phyloP scores from a whole-genome alignment of 2,113 vertebrate genomes.

The Ochotona curzoniae region DNA sequence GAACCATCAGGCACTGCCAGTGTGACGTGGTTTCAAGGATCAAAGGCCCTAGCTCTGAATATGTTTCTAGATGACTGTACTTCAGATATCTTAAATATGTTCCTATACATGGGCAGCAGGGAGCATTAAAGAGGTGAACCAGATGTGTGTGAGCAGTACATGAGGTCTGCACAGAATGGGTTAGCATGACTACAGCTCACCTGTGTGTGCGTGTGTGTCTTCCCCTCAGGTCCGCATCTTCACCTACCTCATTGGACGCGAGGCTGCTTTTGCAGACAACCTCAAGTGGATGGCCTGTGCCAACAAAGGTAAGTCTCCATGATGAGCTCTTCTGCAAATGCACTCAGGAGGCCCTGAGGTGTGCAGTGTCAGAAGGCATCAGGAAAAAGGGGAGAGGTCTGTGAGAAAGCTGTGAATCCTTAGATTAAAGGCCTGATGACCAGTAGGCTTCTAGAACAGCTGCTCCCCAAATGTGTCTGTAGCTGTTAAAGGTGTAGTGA shows the following conservation, averaged over 20 bases:
- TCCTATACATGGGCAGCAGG: constrained; percentile 33
- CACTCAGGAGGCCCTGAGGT: not conserved
- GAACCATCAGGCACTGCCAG: constrained; percentile 56
- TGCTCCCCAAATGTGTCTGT: not conserved
- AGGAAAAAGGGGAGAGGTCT: not conserved
- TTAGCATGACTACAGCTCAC: not conserved
- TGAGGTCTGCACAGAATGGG: not conserved
- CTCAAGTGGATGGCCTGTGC: constrained; percentile 99
- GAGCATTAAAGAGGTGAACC: constrained; percentile 53
- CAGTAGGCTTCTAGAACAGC: not conserved
- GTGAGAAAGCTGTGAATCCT: not conserved
- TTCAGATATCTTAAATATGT: constrained; percentile 68
- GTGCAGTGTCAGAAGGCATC: rapidly evolving
- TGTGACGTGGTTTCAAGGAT: constrained; percentile 60
- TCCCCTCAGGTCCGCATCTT: constrained; percentile 96
- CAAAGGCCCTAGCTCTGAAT: constrained; percentile 68
- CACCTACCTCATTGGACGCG: constrained; percentile 98
- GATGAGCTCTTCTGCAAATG: not conserved
- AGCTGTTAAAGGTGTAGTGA: not conserved
- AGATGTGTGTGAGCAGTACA: constrained; percentile 20
- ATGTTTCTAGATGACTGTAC: constrained; percentile 61
- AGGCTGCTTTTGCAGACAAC: constrained; percentile 98
- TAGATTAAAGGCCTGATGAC: not conserved
- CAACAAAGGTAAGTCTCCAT: constrained; percentile 94
- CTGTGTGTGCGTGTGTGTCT: constrained; percentile 65